These are phyloP conservation scores for Drosophila nr. medialis DNA, from an alignment of 2,888 invertebrate genomes.

Conservation along the genomic window DNA sequence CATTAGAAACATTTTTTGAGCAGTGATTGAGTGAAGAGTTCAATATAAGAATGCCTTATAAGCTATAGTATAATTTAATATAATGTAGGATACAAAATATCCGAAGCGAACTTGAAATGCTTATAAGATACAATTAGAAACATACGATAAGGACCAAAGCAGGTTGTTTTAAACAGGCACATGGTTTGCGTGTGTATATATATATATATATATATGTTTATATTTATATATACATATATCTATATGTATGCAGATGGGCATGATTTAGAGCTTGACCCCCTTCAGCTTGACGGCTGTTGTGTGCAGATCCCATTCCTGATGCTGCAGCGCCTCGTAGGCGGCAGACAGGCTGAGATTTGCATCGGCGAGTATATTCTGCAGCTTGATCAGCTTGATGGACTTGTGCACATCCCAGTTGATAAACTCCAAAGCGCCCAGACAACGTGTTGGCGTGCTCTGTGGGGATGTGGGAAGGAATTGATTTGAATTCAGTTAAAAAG, in stretches of 20 bases:
- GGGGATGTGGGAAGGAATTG: constrained; percentile 71
- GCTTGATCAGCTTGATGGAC: constrained; percentile 90
- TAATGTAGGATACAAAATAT: constrained; percentile 32
- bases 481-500: background rate
- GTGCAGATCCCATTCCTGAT: constrained; percentile 84
- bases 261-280: constrained; percentile 63
- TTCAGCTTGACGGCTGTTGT: constrained; percentile 82
- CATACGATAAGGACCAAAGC: constrained; percentile 33
- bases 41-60: constrained; percentile 24
- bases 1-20: constrained; percentile 62
- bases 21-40: constrained; percentile 62
- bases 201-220: background rate
- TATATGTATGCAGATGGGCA: background rate
- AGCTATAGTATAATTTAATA: constrained; percentile 27
- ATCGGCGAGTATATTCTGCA: constrained; percentile 82
- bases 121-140: constrained; percentile 36
- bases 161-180: constrained; percentile 49
- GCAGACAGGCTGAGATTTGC: constrained; percentile 78
- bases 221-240: background rate
- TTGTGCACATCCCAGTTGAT: constrained; percentile 95
- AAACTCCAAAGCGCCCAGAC: constrained; percentile 91
- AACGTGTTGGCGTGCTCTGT: constrained; percentile 90
- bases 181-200: constrained; percentile 26
- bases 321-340: constrained; percentile 81
- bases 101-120: constrained; percentile 42